Evolutionary conservation across 30 jellyfish, hydroid and myxozoan genomes (phyloP), one percentile per base, ranked within the genome.

Genomic region (Pelagia noctiluca): DNA sequence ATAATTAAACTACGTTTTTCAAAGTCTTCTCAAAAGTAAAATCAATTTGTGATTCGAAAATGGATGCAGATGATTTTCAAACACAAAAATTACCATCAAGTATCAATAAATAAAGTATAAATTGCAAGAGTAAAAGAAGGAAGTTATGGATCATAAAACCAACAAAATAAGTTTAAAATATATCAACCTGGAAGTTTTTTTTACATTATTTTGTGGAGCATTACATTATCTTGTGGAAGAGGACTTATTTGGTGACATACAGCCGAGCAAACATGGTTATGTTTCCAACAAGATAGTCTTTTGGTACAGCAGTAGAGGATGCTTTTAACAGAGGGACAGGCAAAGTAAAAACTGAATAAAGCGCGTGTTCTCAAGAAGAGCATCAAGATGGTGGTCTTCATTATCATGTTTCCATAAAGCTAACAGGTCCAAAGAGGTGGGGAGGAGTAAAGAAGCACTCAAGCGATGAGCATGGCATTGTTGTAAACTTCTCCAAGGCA

Each of bases 361-460:
- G 64, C 12, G 80, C 80, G 28, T 24, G 66, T 28, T 66, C 30
- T 72, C 85, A 11, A 19, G 80, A 33, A 33, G 33, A 33, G 66
- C 85, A 72, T 42, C 78, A 72, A 31, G 47, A 35, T 18, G 34
- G 34, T 26, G 85, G 85, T 22, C 72, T 16, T 22, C 88, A 76
- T 53, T 16, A 49, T 64, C 88, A 76, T 79, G 32, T 50, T 0
- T 65, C 62, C 26, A 53, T 76, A 26, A 50, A 76, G 66, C 57
- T 76, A 0, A 49, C 85, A 22, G 88, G 88, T 4, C 67, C 88
- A 19, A 33, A 42, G 60, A 26, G 88, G 0, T 76, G 88, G 88
- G 26, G 8, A 19, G 75, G 30, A 12, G 61, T 53, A 11, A 13
- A 53, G 61, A 0, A 53, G n/a, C 60, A 0, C 85, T 12, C 50